These are phyloP conservation scores for Pseudachorutes palmiensis DNA, from an alignment of 1,140 invertebrate genomes.

Conservation along the genomic window DNA sequence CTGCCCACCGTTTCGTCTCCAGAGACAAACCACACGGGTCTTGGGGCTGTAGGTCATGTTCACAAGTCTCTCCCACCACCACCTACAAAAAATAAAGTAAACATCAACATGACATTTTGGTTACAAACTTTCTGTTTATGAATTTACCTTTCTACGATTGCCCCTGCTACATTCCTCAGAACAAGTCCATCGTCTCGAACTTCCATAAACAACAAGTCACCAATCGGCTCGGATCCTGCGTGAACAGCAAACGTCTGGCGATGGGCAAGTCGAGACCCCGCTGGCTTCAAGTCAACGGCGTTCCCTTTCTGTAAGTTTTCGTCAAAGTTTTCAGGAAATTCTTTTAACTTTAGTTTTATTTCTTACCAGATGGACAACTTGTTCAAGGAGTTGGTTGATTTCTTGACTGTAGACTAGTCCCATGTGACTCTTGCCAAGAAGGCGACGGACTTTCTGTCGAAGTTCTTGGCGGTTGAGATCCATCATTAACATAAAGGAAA, in stretches of 20 bases:
- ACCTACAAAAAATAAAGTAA: constrained; percentile 43
- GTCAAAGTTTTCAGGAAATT: not conserved
- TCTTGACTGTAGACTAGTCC: constrained; percentile 94
- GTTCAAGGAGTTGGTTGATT: constrained; percentile 91
- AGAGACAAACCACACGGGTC: constrained; percentile 92
- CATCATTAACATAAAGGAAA: constrained; percentile 92
- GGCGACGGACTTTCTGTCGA: constrained; percentile 80
- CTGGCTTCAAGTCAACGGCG: constrained; percentile 35
- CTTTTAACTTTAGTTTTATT: not conserved
- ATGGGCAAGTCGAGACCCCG: constrained; percentile 78
- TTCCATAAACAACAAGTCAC: constrained; percentile 92
- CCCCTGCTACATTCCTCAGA: constrained; percentile 80
- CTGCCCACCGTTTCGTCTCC: constrained; percentile 80
- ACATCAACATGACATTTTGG: not conserved
- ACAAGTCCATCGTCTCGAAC: constrained; percentile 96
- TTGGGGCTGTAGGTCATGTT: constrained; percentile 99
- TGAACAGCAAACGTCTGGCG: constrained; percentile 97
- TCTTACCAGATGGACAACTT: constrained; percentile 85
- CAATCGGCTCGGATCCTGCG: constrained; percentile 78
- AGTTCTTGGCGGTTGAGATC: constrained; percentile 77
- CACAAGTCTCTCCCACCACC: constrained; percentile 98
- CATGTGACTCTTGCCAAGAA: constrained; percentile 97
- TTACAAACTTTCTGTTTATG: not conserved
- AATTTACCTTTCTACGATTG: constrained; percentile 73
- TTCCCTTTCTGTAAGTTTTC: constrained; percentile 31